A percentile compares a stretch with the other conserved stretches of the same genome.
Conservation (phyloP, 1,140 invertebrate genomes). For the Lepidurus apus region DNA sequence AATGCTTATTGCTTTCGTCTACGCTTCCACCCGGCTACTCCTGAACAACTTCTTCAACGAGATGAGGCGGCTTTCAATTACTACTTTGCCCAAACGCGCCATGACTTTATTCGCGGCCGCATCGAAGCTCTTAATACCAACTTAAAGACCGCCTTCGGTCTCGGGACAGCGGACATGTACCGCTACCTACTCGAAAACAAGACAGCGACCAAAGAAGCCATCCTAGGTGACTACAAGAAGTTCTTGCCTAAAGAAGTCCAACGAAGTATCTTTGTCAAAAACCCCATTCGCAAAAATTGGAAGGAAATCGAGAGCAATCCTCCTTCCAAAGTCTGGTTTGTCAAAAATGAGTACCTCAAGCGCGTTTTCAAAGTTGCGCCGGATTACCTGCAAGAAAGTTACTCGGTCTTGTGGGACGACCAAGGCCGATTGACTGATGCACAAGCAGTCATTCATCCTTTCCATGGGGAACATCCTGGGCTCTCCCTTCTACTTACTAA, state of each 20-base stretch:
- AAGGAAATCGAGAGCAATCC: constrained; percentile 28
- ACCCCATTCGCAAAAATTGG: constrained; percentile 22
- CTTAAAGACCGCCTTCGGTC: neutral
- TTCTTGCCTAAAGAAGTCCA: neutral
- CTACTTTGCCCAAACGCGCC: neutral
- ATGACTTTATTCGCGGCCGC: neutral
- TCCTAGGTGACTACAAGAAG: neutral
- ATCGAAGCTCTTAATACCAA: neutral
- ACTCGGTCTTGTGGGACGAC: neutral
- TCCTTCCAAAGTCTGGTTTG: constrained; percentile 3
- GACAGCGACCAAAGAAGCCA: neutral
- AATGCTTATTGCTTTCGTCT: neutral
- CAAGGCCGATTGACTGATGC: neutral
- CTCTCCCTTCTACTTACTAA: neutral
- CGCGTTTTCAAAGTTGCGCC: constrained; percentile 34
- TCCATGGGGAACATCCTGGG: neutral
- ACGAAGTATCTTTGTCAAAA: neutral
- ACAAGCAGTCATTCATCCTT: neutral
- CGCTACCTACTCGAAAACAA: neutral
- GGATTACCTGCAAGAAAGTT: neutral
- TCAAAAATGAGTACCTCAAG: constrained; percentile 35
- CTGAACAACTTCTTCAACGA: neutral
- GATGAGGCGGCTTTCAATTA: neutral
- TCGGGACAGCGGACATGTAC: neutral
- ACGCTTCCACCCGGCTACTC: neutral